phyloP scores from a whole-genome alignment of 2,888 invertebrate genomes.

The Ephialtes manifestator region DNA sequence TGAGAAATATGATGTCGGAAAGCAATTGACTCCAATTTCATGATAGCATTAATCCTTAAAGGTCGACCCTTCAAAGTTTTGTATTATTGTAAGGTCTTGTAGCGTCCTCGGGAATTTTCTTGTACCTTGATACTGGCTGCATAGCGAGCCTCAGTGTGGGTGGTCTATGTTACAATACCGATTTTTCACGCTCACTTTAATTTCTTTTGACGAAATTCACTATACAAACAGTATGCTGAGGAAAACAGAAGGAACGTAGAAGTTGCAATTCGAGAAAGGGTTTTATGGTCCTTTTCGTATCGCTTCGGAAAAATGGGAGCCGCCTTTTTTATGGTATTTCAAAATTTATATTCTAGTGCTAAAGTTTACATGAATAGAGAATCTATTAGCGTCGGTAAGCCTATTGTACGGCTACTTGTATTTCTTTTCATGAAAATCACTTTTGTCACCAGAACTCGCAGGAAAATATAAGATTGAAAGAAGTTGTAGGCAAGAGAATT shows the following conservation, averaged over 20 bases:
- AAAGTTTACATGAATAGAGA: background rate
- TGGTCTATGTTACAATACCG: background rate
- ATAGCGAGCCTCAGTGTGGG: background rate
- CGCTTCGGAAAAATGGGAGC: background rate
- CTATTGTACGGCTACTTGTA: conserved; percentile 62
- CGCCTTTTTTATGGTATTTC: background rate
- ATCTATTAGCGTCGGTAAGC: background rate
- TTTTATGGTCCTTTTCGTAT: background rate
- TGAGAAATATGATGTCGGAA: background rate
- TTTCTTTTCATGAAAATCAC: conserved; percentile 68
- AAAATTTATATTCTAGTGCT: background rate
- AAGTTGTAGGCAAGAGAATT: conserved; percentile 66
- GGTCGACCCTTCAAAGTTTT: background rate
- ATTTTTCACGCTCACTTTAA: too few relatives aligned
- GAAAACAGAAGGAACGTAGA: too few relatives aligned
- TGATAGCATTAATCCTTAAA: too few relatives aligned
- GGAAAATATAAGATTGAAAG: conserved; percentile 68
- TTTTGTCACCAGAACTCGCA: conserved; percentile 77
- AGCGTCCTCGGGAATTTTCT: background rate
- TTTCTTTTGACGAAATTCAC: too few relatives aligned
- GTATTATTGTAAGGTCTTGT: background rate
- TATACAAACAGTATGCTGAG: too few relatives aligned
- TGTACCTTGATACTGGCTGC: background rate
- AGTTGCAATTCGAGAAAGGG: too few relatives aligned
- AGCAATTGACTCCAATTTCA: conserved; percentile 26